phyloP scores from a whole-genome alignment of 2,797 vertebrate genomes.

The Rhyacichthys aspro region DNA sequence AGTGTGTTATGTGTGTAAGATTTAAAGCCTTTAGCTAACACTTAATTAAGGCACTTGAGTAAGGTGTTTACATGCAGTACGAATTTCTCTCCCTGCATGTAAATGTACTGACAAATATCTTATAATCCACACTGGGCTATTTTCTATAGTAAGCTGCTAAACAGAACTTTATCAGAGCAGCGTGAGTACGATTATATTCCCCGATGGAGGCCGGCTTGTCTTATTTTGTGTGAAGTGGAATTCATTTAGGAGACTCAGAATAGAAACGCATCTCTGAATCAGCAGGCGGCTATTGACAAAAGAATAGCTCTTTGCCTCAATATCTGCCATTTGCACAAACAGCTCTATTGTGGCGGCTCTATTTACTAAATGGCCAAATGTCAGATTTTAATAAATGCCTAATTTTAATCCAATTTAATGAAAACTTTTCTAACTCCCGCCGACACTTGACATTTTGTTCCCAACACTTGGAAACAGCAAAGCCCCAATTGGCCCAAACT shows the following conservation, averaged over 20 bases:
- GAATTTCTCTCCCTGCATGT: no score
- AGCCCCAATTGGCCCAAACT: no score
- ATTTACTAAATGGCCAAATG: neutral
- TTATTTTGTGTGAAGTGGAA: slow-evolving; percentile 5
- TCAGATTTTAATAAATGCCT: slow-evolving; percentile 18
- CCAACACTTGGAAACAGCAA: neutral
- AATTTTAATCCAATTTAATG: neutral
- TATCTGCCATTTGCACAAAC: neutral
- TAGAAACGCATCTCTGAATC: slow-evolving; percentile 3
- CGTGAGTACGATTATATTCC: slow-evolving; percentile 17
- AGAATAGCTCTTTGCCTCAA: neutral
- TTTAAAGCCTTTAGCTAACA: no score
- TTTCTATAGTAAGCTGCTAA: no score
- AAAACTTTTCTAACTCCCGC: neutral
- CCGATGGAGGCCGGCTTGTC: neutral
- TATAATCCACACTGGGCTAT: no score
- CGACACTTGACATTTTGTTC: neutral
- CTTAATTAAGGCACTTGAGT: no score
- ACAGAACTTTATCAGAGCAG: neutral
- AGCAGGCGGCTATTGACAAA: neutral
- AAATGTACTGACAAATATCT: no score
- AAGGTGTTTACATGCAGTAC: no score
- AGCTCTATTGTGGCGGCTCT: neutral
- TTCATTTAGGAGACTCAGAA: slow-evolving; percentile 2
- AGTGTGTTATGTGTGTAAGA: no score